phyloP scores from a whole-genome alignment of 2,797 vertebrate genomes.

The Pampus argenteus region DNA sequence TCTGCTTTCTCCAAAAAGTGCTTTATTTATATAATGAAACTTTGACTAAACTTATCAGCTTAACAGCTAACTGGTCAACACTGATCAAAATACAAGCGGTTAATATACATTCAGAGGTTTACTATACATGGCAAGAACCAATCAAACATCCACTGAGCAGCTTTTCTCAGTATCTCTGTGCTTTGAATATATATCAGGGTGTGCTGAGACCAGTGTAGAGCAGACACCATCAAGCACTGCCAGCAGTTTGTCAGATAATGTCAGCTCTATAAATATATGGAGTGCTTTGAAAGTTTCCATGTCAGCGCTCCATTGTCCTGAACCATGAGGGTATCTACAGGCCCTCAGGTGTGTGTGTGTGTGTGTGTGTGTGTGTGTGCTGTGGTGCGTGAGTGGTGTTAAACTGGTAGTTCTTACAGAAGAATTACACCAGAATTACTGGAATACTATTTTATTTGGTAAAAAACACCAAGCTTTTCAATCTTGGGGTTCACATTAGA shows the following conservation, averaged over 20 bases:
- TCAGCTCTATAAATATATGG: constrained; percentile 81
- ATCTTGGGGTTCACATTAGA: neutral
- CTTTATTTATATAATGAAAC: neutral
- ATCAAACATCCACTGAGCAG: constrained; percentile 2
- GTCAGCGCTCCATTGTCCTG: constrained; percentile 67
- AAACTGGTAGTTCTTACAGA: neutral
- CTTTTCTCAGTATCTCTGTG: constrained; percentile 19
- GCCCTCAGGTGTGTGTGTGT: constrained; percentile 30
- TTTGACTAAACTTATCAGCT: no score
- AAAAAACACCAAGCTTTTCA: neutral
- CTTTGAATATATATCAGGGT: constrained; percentile 37
- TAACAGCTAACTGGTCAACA: neutral
- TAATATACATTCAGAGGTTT: constrained; percentile 17
- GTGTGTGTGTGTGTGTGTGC: no score
- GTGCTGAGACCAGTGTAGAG: constrained; percentile 40
- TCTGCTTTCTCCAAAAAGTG: no score
- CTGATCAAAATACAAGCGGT: neutral
- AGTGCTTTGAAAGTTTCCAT: constrained; percentile 79
- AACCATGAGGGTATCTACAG: constrained; percentile 22
- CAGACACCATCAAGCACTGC: constrained; percentile 46
- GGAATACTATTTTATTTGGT: neutral
- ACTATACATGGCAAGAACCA: constrained; percentile 40
- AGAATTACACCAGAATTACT: neutral
- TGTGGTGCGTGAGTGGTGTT: neutral
- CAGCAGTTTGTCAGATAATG: constrained; percentile 74